These are phyloP conservation scores for Sphaeridia pumilis DNA, from an alignment of 2,888 invertebrate species.

Conservation along the genomic window DNA sequence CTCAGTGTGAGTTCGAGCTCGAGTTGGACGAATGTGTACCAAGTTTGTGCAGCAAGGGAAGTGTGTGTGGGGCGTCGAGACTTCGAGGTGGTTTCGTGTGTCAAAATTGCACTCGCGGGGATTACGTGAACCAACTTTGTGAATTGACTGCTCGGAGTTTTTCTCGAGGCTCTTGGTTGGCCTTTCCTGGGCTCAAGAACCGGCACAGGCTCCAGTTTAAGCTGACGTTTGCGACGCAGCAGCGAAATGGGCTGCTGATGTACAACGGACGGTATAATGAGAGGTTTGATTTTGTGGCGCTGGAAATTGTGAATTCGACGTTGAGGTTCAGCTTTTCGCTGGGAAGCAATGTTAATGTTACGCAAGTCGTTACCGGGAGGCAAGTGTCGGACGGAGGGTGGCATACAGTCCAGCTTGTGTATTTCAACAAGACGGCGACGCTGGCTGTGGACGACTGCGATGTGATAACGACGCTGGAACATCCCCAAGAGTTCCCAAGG, in stretches of 20 bases:
- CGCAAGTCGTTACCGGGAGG: conserved; percentile 50
- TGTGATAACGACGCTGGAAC: conserved; percentile 62
- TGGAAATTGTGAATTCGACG: conserved; percentile 65
- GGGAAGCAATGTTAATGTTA: conserved; percentile 58
- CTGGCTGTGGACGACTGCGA: conserved; percentile 79
- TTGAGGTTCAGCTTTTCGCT: conserved; percentile 78
- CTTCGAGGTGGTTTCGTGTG: conserved; percentile 60
- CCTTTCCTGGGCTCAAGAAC: conserved; percentile 77
- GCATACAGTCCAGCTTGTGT: conserved; percentile 74
- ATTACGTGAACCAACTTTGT: conserved; percentile 60
- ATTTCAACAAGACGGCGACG: conserved; percentile 74
- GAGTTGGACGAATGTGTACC: conserved; percentile 46
- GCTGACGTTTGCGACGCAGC: conserved; percentile 72
- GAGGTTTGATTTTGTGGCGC: conserved; percentile 80
- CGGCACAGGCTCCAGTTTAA: conserved; percentile 56
- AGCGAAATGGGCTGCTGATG: conserved; percentile 67
- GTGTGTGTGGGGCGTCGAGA: conserved; percentile 55
- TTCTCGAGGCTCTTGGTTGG: conserved; percentile 66
- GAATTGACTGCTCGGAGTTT: conserved; percentile 78
- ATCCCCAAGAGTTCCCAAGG: conserved; percentile 56
- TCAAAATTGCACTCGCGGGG: conserved; percentile 58
- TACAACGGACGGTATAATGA: conserved; percentile 96
- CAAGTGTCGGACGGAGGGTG: conserved; percentile 78
- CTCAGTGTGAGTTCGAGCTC: conserved; percentile 69
- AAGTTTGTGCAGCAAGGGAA: conserved; percentile 63